Base-by-base conservation (phyloP, 1,140 invertebrate species). In the Aleiodes sp. region DNA sequence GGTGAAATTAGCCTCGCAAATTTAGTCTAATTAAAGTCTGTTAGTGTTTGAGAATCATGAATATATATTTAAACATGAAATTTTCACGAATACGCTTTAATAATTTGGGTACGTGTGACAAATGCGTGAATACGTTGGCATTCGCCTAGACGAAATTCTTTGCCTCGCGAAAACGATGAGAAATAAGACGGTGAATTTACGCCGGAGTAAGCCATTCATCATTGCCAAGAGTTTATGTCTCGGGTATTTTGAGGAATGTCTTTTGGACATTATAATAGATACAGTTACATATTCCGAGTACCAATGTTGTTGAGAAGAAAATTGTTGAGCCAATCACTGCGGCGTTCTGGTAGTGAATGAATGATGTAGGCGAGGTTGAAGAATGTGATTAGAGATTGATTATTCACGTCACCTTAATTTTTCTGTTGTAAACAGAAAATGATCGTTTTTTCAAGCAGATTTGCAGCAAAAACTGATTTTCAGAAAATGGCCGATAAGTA, bases 11-110 rank as follows among this genome's bases (percentile, higher is more conserved):
- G 72, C 73, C 61, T 71, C 31, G 68, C 71, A 75, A 81, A 80
- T 79, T 79, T 78, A 69, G 75, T 72, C 73, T 78, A 80, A 80
- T 78, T 80, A 79, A 75, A 77, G 72, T 57, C 73, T 71, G 70
- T 75, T 72, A 67, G 68, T 67, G 60, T 41, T 39, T 28, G 37
- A 64, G 39, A 39, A 26, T 24, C 46, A 52, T 52, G 46, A 10
- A 52, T 21, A 21, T 21, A 52, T 52, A 52, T 52, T 52, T 52
- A 52, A 24, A 52, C 14, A 52, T n/a, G n/a, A n/a, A n/a, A n/a
- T n/a, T n/a, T n/a, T n/a, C n/a, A n/a, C n/a, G n/a, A n/a, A n/a
- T n/a, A n/a, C n/a, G n/a, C n/a, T n/a, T n/a, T n/a, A n/a, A n/a
- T n/a, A n/a, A n/a, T n/a, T n/a, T n/a, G n/a, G n/a, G n/a, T n/a